These are phyloP conservation scores for Athalia rosae DNA, from an alignment of 2,888 invertebrate species.

Conservation along the genomic window DNA sequence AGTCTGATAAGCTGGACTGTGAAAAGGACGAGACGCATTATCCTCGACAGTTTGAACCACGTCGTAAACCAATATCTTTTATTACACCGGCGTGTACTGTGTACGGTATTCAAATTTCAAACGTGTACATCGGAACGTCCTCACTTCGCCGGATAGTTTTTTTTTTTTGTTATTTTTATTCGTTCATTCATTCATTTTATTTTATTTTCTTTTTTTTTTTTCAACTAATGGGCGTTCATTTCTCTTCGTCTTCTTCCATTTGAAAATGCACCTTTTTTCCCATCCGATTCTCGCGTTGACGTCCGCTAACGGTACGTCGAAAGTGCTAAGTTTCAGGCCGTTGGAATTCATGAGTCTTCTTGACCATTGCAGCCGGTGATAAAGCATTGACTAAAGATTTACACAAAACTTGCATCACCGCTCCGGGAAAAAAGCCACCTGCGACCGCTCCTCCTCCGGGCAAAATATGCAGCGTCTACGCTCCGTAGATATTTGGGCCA, in stretches of 20 bases:
- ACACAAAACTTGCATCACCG: conserved; percentile 45
- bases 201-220: too few relatives aligned
- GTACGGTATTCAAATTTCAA: conserved; percentile 5
- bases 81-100: neutral
- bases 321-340: conserved; percentile 46
- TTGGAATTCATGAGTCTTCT: conserved; percentile 42
- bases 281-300: conserved; percentile 27
- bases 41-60: too few relatives aligned
- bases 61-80: neutral
- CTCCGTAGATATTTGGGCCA: conserved; percentile 4
- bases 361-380: neutral
- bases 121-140: neutral
- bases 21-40: too few relatives aligned
- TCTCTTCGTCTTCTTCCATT: neutral
- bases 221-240: neutral
- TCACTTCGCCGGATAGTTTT: too few relatives aligned
- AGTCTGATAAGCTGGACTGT: too few relatives aligned
- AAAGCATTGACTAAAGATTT: conserved; percentile 40
- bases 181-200: too few relatives aligned
- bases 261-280: conserved; percentile 11
- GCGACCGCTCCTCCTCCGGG: conserved; percentile 7
- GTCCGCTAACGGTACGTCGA: conserved; percentile 42
- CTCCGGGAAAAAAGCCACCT: conserved; percentile 17
- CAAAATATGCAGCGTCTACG: neutral
- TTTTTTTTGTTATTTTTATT: too few relatives aligned